Base-by-base conservation (phyloP, 2,797 vertebrate genomes). In the Chelon auratus region DNA sequence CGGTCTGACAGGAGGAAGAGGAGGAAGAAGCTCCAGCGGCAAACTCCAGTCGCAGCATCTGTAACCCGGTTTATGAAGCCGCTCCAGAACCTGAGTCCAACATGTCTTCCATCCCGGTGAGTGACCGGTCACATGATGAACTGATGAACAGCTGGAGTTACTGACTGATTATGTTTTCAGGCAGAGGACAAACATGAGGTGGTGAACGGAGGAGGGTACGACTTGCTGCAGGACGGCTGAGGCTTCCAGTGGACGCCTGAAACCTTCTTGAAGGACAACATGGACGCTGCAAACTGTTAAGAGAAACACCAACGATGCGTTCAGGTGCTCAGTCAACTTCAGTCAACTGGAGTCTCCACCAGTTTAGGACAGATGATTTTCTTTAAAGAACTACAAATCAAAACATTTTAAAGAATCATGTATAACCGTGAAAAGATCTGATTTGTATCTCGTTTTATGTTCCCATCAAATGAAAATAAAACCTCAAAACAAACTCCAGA, bases 11-110 rank as follows among this genome's bases (percentile, higher is more conserved):
- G 68, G 95, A 96, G 0, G 82, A 78, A 0, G 94, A 95, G 0
- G 68, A 5, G 54, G 95, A 96, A 33, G 89, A 92, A 0, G 74
- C 75, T 13, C 75, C 89, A 0, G 68, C 92, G 4, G 67, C 93
- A 18, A 91, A 89, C 55, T 13, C 84, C n/a, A 78, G 66, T 45
- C 88, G 89, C 82, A 96, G 89, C 67, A 92, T 97, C 89, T 82
- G 76, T 18, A 99, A 99, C 81, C 97, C 96, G 0, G 87, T 94
- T 59, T 98, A 98, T 1, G 95, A 97, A 72, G 56, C 86, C 0
- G 70, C 45, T 15, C 86, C 87, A n/a, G 62, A 72, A 22, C 51
- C 69, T 18, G 74, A 70, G 48, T 39, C 76, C n/a, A 7, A 75
- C 48, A 74, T 75, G 0, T 72, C 91, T n/a, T 91, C 88, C 0